Conservation (phyloP, 2,888 invertebrate genomes). For the Oasisia sp. region DNA sequence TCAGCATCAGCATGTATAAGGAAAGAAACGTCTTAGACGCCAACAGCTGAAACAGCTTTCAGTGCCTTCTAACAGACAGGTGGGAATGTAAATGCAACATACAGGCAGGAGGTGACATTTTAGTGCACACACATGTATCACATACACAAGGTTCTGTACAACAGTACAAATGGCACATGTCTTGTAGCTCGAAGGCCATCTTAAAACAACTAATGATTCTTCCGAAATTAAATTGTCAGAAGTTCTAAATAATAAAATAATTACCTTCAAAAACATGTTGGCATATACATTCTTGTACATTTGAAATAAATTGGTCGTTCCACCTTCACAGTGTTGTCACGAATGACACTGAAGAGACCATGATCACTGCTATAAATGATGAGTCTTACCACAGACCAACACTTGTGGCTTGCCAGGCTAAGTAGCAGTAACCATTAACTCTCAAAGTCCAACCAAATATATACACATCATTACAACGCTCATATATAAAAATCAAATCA, state of each 20-base stretch:
- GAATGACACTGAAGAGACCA: not conserved
- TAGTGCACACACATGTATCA: not conserved
- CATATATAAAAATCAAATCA: not conserved
- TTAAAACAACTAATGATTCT: not conserved
- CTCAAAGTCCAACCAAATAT: not conserved
- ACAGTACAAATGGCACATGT: not conserved
- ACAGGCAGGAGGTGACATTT: not conserved
- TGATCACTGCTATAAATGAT: not conserved
- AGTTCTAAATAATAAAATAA: not conserved
- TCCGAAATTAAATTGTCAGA: not conserved
- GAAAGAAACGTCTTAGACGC: conserved; percentile 3
- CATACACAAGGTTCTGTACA: not conserved
- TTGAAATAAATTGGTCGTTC: too few species aligned
- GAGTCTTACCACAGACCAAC: not conserved
- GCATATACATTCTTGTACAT: not conserved
- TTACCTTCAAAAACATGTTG: not conserved
- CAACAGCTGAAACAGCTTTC: not conserved
- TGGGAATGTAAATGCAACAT: not conserved
- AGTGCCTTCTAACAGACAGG: not conserved
- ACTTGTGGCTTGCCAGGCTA: not conserved
- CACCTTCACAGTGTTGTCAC: not conserved
- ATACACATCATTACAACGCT: not conserved
- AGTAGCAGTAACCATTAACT: not conserved
- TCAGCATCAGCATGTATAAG: not conserved
- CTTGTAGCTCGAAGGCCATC: not conserved